Conservation (phyloP, 2,888 invertebrate species). For the Muscina levida region DNA sequence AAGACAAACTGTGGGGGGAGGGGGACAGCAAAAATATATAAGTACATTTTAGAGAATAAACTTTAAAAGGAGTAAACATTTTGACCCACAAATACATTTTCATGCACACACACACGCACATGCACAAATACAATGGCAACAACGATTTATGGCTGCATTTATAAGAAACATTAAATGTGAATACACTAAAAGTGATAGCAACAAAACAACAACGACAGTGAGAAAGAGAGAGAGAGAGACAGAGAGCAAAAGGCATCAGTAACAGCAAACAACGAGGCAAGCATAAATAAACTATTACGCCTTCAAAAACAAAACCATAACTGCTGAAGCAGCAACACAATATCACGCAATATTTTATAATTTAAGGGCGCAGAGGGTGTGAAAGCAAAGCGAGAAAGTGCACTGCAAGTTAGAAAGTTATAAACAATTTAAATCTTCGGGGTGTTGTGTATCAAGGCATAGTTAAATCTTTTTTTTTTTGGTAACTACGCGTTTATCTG, state of each 20-base stretch:
- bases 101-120: not conserved
- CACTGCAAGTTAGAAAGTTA: not conserved
- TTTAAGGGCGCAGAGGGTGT: not conserved
- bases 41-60: not conserved
- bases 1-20: too few relatives aligned
- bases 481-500: too few relatives aligned
- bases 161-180: constrained; percentile 17
- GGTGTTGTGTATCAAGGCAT: not conserved
- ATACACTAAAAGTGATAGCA: not conserved
- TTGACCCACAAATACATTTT: not conserved
- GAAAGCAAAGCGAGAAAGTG: not conserved
- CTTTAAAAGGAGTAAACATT: constrained; percentile 3
- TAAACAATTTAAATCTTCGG: constrained; percentile 7
- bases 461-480: too few relatives aligned
- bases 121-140: not conserved
- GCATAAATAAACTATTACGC: constrained; percentile 17
- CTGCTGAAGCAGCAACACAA: not conserved
- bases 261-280: not conserved
- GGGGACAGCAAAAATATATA: too few relatives aligned
- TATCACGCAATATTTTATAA: not conserved
- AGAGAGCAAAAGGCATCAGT: too few relatives aligned
- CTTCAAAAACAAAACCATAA: constrained; percentile 2
- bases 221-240: too few relatives aligned
- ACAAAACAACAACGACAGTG: not conserved
- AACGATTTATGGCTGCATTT: constrained; percentile 17